Evolutionary conservation across 2,797 vertebrate genomes (phyloP).

Genomic region (Coluber constrictor): DNA sequence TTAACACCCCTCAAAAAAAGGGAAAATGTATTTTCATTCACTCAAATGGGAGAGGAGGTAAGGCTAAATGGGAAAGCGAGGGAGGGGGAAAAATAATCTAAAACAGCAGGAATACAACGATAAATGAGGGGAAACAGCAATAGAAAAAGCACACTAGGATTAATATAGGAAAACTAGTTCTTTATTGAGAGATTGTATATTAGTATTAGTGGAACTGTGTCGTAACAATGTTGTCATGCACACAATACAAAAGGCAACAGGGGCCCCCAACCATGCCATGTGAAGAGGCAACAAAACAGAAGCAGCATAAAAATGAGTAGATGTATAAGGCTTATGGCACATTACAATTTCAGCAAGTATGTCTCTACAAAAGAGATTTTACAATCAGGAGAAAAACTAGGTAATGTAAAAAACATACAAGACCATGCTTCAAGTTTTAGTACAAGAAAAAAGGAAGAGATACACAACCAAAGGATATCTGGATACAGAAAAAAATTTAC

Average conservation of each 20-base stretch:
- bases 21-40: conserved; percentile 69
- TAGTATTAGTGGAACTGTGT: conserved; percentile 87
- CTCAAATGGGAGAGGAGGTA: conserved; percentile 78
- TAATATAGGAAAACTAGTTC: conserved; percentile 98
- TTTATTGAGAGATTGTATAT: conserved; percentile 99
- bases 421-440: conserved; percentile 83
- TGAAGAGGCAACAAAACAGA: conserved; percentile 95
- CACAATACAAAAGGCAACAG: conserved; percentile 87
- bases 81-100: conserved; percentile 74
- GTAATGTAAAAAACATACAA: conserved; percentile 82
- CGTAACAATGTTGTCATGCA: conserved; percentile 90
- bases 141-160: conserved; percentile 98
- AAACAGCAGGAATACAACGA: conserved; percentile 88
- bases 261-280: conserved; percentile 90
- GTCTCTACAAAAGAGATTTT: conserved; percentile 97
- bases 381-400: conserved; percentile 90
- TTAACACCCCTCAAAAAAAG: conserved; percentile 39
- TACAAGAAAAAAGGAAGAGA: conserved; percentile 89
- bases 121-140: conserved; percentile 98
- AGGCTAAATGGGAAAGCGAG: conserved; percentile 64
- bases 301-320: conserved; percentile 99
- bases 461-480: conserved; percentile 97
- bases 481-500: conserved; percentile 76
- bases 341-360: conserved; percentile 94
- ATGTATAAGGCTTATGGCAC: conserved; percentile 94